phyloP scores from a whole-genome alignment of 1,140 invertebrate genomes.

The Trinorchestia longiramus region DNA sequence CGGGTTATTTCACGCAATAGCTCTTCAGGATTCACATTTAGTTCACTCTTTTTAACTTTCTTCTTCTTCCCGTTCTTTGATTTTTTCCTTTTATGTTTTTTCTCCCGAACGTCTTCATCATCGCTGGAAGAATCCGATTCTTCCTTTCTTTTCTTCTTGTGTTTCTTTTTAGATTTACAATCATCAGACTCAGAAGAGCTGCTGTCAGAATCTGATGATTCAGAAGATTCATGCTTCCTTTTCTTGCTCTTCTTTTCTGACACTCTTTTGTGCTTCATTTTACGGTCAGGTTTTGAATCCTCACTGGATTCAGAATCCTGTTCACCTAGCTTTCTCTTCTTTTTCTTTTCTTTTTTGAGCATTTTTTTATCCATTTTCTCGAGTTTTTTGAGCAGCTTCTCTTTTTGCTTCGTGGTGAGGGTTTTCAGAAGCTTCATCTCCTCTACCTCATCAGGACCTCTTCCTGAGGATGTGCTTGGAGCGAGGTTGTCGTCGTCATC shows the following conservation, averaged over 20 bases:
- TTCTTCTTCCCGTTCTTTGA: conserved; percentile 70
- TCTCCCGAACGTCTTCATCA: conserved; percentile 66
- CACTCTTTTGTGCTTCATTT: neutral
- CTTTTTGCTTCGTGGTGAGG: conserved; percentile 88
- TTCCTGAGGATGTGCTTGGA: neutral
- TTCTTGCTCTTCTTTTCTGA: neutral
- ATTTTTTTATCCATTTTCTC: conserved; percentile 77
- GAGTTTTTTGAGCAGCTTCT: conserved; percentile 88
- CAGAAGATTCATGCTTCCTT: neutral
- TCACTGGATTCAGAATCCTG: neutral
- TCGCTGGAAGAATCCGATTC: neutral
- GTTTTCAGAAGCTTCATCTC: conserved; percentile 85
- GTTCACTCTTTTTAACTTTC: conserved; percentile 55
- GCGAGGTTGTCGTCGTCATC: neutral
- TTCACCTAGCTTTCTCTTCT: neutral
- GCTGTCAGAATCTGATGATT: neutral
- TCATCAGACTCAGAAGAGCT: conserved; percentile 6
- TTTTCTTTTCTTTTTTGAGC: conserved; percentile 67
- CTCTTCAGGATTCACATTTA: conserved; percentile 60
- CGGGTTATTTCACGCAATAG: conserved; percentile 64
- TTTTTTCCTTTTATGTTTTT: conserved; percentile 73
- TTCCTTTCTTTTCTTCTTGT: conserved; percentile 7
- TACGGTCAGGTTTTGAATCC: neutral
- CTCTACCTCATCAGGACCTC: conserved; percentile 70
- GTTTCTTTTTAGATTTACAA: neutral